Evolutionary conservation across 2,888 invertebrate species (phyloP).

Genomic region (Ophion obscuratus): DNA sequence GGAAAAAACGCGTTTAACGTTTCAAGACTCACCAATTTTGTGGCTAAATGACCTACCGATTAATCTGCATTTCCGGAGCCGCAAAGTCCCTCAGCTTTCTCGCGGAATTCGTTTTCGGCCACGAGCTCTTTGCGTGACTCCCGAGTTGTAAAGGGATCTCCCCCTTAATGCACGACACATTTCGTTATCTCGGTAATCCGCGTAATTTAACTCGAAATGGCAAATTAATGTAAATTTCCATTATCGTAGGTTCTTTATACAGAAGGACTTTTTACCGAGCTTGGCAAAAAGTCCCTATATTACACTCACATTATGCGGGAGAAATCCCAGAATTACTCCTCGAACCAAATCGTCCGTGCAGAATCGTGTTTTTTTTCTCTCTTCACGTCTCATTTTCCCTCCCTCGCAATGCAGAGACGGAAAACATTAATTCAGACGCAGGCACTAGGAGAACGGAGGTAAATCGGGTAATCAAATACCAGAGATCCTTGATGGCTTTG

Average conservation of each 20-base stretch:
- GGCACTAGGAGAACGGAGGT: neutral
- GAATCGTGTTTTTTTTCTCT: neutral
- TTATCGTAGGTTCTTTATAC: neutral
- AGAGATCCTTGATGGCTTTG: neutral
- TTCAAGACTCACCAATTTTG: too few species aligned
- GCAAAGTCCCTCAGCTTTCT: too few species aligned
- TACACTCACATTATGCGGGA: neutral
- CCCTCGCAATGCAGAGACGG: neutral
- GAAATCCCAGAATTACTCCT: neutral
- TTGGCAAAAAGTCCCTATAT: neutral
- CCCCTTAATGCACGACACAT: neutral
- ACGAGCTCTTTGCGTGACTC: too few species aligned
- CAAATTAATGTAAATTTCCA: constrained; percentile 1
- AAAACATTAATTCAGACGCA: neutral
- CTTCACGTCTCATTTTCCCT: neutral
- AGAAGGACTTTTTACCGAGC: neutral
- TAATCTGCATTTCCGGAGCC: too few species aligned
- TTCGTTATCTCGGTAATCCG: neutral
- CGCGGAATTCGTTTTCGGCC: too few species aligned
- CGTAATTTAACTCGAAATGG: neutral
- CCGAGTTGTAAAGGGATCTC: too few species aligned
- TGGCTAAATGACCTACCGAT: too few species aligned
- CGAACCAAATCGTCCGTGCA: neutral
- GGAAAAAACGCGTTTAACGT: too few species aligned
- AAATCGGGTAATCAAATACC: neutral